Evolutionary conservation across 2,113 vertebrate genomes (phyloP).

Genomic region (Tretioscincus oriximinensis): DNA sequence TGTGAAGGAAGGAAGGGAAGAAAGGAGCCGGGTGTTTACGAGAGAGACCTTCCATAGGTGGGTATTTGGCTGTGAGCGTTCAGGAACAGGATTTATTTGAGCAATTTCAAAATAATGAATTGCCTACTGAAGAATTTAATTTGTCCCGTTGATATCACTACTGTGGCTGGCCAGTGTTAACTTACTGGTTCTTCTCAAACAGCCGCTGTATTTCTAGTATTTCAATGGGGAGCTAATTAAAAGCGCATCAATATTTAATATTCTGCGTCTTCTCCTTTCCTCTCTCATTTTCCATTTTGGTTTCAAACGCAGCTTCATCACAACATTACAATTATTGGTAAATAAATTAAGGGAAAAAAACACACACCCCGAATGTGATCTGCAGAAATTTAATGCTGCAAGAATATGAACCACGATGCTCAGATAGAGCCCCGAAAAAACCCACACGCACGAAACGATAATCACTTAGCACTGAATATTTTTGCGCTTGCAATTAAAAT

Average conservation of each 20-base stretch:
- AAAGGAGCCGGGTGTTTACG: too few species aligned
- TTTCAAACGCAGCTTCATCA: conserved; percentile 25
- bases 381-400: conserved; percentile 32
- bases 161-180: conserved; percentile 13
- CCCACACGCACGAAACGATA: conserved; percentile 50
- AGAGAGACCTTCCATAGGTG: background rate
- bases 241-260: conserved; percentile 20
- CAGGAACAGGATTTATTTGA: conserved; percentile 14
- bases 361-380: conserved; percentile 43
- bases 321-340: conserved; percentile 20
- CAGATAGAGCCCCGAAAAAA: conserved; percentile 18
- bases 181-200: background rate
- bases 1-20: background rate
- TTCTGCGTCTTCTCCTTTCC: conserved; percentile 9
- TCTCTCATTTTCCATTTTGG: conserved; percentile 42
- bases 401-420: conserved; percentile 24
- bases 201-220: background rate
- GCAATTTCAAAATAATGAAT: conserved; percentile 16
- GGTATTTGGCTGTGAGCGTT: background rate
- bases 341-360: conserved; percentile 23
- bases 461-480: conserved; percentile 57
- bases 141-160: background rate
- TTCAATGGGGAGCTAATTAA: conserved; percentile 43
- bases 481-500: conserved; percentile 71
- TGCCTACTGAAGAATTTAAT: conserved; percentile 13